Evolutionary conservation across 2,888 invertebrate species (phyloP), one percentile per base, ranked within the genome.

Genomic region (Mycalesis mineus): DNA sequence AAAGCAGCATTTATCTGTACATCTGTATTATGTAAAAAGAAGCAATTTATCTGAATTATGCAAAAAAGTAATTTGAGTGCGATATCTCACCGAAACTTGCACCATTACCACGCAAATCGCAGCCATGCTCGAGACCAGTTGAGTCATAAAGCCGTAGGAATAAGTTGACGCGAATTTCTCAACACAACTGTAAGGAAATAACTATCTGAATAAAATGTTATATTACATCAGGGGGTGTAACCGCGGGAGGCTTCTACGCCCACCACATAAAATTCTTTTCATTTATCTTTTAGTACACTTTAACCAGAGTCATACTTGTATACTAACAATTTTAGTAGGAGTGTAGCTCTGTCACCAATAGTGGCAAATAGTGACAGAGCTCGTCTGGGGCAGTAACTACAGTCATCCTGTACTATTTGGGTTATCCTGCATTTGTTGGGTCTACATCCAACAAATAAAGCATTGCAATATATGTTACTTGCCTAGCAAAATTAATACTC

Each of bases 101-200:
- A 89, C 88, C 89, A 89, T 89, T 71, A 88, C 83, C 45, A 84
- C 86, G 74, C 89, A 88, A 74, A 89, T 88, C 39, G 88, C 88
- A 11, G 87, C 86, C 83, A 84, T 81, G 66, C 89, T 89, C 17
- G 88, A 88, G 53, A 88, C 72, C 50, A 89, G 77, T 74, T 89
- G 89, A 63, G 87, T 88, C 84, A 88, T 83, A 77, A 89, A 89
- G 39, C 89, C 89, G 63, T 87, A 87, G 1, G 87, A 80, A 73
- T 88, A 89, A 60, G 86, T 88, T 60, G 63, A 65, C 9, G 81
- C 75, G 65, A 89, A 88, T 70, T 83, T 82, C 69, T 88, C 77
- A 51, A 87, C 87, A 64, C 87, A 88, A 68, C 89, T 89, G 80
- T 48, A 78, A 75, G 58, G 63, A 67, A 71, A 63, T 62, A 33